phyloP scores from a whole-genome alignment of 2,888 invertebrate genomes.

The Ichneumon xanthorius region DNA sequence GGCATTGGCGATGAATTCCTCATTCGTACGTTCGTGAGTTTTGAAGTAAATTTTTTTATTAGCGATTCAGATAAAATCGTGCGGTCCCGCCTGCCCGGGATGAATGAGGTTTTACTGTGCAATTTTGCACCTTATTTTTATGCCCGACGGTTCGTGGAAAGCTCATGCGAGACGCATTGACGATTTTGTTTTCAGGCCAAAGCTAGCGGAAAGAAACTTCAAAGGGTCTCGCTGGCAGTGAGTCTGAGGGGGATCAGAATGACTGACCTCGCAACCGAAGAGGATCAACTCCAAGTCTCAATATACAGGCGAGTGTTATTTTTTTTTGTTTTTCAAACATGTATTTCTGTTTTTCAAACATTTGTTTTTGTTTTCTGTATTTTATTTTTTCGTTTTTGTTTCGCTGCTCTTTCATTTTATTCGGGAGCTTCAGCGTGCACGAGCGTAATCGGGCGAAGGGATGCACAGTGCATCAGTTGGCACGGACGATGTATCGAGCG shows the following conservation, averaged over 20 bases:
- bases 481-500: conserved; percentile 14
- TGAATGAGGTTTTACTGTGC: not conserved
- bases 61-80: too few species aligned
- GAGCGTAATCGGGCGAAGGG: conserved; percentile 37
- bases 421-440: not conserved
- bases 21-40: too few species aligned
- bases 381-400: not conserved
- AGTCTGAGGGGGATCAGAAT: conserved; percentile 92
- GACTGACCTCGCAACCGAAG: conserved; percentile 89
- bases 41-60: too few species aligned
- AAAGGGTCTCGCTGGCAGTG: conserved; percentile 90
- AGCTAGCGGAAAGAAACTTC: conserved; percentile 86
- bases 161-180: not conserved
- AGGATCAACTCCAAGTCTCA: conserved; percentile 91
- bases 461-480: not conserved
- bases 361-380: not conserved
- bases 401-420: not conserved
- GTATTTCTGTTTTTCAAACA: not conserved
- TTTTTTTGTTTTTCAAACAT: not conserved
- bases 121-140: not conserved
- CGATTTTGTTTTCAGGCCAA: conserved; percentile 85
- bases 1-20: not conserved
- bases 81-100: not conserved
- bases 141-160: not conserved
- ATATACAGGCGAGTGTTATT: conserved; percentile 90